Evolutionary conservation across 2,888 invertebrate species (phyloP), one percentile per base, ranked within the genome.

Genomic region (Ephialtes manifestator): DNA sequence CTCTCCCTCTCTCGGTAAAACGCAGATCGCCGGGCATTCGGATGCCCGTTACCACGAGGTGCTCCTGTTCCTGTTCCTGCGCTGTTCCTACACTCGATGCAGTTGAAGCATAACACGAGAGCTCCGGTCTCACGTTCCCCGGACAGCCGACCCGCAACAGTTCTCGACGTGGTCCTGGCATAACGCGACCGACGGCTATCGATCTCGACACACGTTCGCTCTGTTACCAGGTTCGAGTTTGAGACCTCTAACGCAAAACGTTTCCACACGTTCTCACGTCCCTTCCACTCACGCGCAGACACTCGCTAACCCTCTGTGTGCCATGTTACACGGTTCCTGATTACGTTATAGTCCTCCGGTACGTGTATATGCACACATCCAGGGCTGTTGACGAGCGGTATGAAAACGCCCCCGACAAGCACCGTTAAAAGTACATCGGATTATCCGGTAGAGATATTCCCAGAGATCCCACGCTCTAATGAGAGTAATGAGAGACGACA

Each of bases 381-480:
- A n/a, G 18, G 39, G 35, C 18, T 18, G 39, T 10, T 39, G 65
- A 65, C 65, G 65, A 65, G 20, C 55, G 20, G 11, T 55, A 31
- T 18, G 10, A 18, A 43, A 74, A 60, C 28, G 20, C 48, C n/a
- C 43, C 43, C 60, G 60, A 28, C 60, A 46, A 46, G 24, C 35
- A 53, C 70, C 75, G 75, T 76, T 83, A 75, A 83, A 75, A 79
- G 74, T 80, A 75, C 35, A 71, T 63, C 48, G 79, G 63, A 76
- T 76, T 83, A 80, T 80, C 51, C 83, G 71, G 67, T 60, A 28
- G 46, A 74, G 74, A 72, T 71, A 70, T 46, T 78, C 51, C 58
- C n/a, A 5, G 63, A 15, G 28, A 78, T 83, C 83, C 83, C 83
- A 83, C 79, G 83, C 75, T 83, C 71, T 80, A 83, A 83, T 70